These are phyloP conservation scores for Phoxinus phoxinus DNA, from an alignment of 2,113 vertebrate genomes.

Conservation along the genomic window DNA sequence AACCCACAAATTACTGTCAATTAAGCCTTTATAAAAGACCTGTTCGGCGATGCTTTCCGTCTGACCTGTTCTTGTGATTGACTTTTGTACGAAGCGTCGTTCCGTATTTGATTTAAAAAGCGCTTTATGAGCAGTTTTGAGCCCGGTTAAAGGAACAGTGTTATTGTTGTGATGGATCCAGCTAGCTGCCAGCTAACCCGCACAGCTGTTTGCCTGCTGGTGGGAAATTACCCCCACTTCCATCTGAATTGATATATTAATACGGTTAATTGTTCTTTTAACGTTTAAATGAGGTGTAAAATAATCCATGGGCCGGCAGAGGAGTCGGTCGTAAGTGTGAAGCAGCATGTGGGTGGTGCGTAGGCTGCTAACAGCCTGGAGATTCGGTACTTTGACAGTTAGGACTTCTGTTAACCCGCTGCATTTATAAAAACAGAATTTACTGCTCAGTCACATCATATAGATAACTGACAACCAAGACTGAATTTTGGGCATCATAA, in stretches of 20 bases:
- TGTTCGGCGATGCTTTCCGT: background rate
- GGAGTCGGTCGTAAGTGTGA: background rate
- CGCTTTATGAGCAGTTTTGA: conserved; percentile 10
- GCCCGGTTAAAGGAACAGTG: conserved; percentile 47
- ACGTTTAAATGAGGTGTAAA: background rate
- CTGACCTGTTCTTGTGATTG: background rate
- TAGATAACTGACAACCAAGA: background rate
- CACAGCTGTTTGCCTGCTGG: conserved; percentile 15
- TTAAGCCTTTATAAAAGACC: conserved; percentile 47
- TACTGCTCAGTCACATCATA: background rate
- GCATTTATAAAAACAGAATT: background rate
- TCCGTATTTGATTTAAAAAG: conserved; percentile 11
- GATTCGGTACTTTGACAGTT: conserved; percentile 31
- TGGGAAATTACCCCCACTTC: background rate
- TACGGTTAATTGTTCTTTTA: background rate
- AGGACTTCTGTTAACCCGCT: background rate
- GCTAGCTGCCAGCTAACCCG: conserved; percentile 48
- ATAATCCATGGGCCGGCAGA: background rate
- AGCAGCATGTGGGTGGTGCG: conserved; percentile 36
- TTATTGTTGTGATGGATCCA: conserved; percentile 65
- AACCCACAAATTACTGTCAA: conserved; percentile 80
- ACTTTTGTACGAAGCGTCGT: background rate
- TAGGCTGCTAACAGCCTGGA: conserved; percentile 33
- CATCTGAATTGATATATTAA: background rate
- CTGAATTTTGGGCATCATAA: background rate